phyloP scores from a whole-genome alignment of 2,797 vertebrate species.

The Schizothorax lantsangensis region DNA sequence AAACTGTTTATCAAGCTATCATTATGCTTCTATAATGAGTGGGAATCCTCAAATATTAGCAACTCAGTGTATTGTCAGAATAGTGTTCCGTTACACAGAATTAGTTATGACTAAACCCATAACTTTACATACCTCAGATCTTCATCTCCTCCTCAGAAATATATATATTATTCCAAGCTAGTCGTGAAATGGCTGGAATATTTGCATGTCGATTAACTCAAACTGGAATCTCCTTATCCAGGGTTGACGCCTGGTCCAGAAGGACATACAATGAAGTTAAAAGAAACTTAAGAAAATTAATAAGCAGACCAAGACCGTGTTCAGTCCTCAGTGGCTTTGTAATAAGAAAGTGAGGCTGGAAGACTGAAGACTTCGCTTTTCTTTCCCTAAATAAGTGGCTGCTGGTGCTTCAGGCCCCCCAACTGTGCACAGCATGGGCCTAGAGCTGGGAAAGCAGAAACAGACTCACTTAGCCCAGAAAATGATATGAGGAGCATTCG shows the following conservation, averaged over 20 bases:
- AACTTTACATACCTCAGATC: constrained; percentile 28
- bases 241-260: not conserved
- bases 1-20: not conserved
- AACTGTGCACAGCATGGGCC: constrained; percentile 60
- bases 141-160: constrained; percentile 8
- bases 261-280: constrained; percentile 1
- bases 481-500: not conserved
- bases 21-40: not conserved
- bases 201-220: not conserved
- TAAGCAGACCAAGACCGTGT: not conserved
- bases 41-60: not conserved
- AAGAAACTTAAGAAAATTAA: constrained; percentile 15
- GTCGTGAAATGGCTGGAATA: not conserved
- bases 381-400: constrained; percentile 50
- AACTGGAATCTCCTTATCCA: constrained; percentile 9
- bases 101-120: not conserved
- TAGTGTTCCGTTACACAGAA: not conserved
- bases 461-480: constrained; percentile 12
- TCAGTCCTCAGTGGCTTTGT: constrained; percentile 40
- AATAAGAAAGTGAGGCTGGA: constrained; percentile 44
- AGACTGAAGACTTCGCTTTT: constrained; percentile 52
- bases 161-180: not conserved
- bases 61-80: not conserved
- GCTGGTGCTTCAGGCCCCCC: constrained; percentile 56
- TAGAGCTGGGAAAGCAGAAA: constrained; percentile 47